A percentile compares a stretch with the other conserved stretches of the same genome.
Evolutionary conservation across 2,113 vertebrate genomes (phyloP).

Genomic region (Turnix velox): DNA sequence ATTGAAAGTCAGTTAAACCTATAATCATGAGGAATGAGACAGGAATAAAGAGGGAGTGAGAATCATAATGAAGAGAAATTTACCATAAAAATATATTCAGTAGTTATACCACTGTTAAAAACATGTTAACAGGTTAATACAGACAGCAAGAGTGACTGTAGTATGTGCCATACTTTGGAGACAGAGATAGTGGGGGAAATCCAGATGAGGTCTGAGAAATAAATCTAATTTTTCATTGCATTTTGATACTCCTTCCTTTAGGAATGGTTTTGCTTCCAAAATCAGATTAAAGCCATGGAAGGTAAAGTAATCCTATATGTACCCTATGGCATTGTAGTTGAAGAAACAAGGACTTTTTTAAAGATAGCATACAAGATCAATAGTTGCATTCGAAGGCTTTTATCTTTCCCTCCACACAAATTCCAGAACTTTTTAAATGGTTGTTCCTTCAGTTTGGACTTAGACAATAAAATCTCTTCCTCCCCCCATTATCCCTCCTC

Average conservation of each 20-base stretch:
- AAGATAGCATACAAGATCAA: neutral
- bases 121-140: neutral
- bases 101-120: neutral
- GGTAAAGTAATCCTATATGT: no score
- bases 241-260: neutral
- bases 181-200: neutral
- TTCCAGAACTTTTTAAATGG: neutral
- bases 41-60: neutral
- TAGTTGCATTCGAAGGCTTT: neutral
- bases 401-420: fast-evolving
- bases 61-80: neutral
- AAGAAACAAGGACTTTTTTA: neutral
- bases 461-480: neutral
- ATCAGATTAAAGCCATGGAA: neutral
- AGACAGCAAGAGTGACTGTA: neutral
- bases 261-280: neutral
- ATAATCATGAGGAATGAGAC: neutral
- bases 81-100: neutral
- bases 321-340: neutral
- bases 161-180: neutral
- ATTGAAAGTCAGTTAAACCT: neutral
- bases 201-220: neutral
- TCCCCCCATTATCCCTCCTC: neutral
- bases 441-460: neutral
- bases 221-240: neutral